Evolutionary conservation across 2,888 invertebrate genomes (phyloP).

Genomic region (Chrysolina americana): DNA sequence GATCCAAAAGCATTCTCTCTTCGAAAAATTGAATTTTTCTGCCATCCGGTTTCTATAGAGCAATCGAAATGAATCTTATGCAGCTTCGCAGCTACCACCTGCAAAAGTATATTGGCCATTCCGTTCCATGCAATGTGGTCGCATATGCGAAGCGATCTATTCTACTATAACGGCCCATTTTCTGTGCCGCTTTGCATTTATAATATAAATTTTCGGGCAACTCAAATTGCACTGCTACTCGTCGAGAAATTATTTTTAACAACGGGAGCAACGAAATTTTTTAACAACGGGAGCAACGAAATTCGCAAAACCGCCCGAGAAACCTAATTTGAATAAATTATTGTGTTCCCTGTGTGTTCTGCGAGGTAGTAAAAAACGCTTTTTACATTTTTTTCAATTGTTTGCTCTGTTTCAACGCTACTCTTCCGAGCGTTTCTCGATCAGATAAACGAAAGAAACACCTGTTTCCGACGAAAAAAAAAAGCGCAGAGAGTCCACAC

Average conservation of each 20-base stretch:
- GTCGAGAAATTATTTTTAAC: conserved; percentile 48
- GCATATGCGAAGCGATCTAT: conserved; percentile 49
- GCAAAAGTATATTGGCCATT: conserved; percentile 49
- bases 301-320: conserved; percentile 39
- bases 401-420: not conserved
- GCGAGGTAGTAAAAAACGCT: not conserved
- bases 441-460: not conserved
- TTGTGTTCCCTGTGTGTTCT: conserved; percentile 30
- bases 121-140: conserved; percentile 44
- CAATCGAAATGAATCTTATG: not conserved
- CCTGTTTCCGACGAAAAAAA: not conserved
- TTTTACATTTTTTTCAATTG: not conserved
- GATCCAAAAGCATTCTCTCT: no score
- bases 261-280: conserved; percentile 43
- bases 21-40: not conserved
- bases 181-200: conserved; percentile 45
- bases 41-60: not conserved
- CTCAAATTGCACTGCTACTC: conserved; percentile 46
- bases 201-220: conserved; percentile 45
- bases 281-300: conserved; percentile 44
- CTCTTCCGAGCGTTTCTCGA: not conserved
- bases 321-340: conserved; percentile 54
- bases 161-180: conserved; percentile 48
- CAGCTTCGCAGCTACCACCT: conserved; percentile 29
- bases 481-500: no score